These are phyloP conservation scores for Cotesia glomerata DNA, from an alignment of 1,140 invertebrate species.

Conservation along the genomic window DNA sequence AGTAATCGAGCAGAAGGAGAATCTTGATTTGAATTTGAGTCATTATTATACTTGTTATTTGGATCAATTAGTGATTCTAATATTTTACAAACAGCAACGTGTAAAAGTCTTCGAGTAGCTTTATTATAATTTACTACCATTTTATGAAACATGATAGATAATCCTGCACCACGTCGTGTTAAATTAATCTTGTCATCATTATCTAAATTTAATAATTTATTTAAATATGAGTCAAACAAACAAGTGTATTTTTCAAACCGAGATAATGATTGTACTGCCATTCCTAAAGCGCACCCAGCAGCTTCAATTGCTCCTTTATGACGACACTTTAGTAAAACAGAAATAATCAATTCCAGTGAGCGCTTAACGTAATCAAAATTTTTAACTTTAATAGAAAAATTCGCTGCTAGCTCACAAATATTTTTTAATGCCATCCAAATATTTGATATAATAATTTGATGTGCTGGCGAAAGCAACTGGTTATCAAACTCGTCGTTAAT, in stretches of 20 bases:
- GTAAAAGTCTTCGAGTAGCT: slow-evolving; percentile 54
- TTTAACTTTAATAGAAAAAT: slow-evolving; percentile 49
- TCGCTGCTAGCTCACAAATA: slow-evolving; percentile 63
- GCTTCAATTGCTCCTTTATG: slow-evolving; percentile 84
- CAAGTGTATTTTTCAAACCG: slow-evolving; percentile 37
- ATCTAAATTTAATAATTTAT: slow-evolving; percentile 39
- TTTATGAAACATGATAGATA: slow-evolving; percentile 76
- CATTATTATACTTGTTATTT: neutral
- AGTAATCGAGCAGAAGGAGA: slow-evolving; percentile 59
- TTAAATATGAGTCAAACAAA: slow-evolving; percentile 41
- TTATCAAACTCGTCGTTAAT: slow-evolving; percentile 51
- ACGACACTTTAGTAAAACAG: slow-evolving; percentile 73
- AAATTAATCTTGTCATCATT: slow-evolving; percentile 57
- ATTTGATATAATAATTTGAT: slow-evolving; percentile 74
- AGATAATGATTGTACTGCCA: slow-evolving; percentile 51
- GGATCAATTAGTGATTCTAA: slow-evolving; percentile 38
- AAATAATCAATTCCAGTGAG: slow-evolving; percentile 65
- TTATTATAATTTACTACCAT: slow-evolving; percentile 73
- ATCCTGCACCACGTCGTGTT: slow-evolving; percentile 78
- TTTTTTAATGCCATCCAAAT: slow-evolving; percentile 84
- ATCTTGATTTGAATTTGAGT: slow-evolving; percentile 38
- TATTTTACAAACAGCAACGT: slow-evolving; percentile 50
- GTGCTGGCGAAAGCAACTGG: slow-evolving; percentile 66
- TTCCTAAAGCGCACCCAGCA: slow-evolving; percentile 68
- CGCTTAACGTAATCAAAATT: slow-evolving; percentile 58